Evolutionary conservation across 2,888 invertebrate genomes (phyloP).

Genomic region (Sussaba pulchella): DNA sequence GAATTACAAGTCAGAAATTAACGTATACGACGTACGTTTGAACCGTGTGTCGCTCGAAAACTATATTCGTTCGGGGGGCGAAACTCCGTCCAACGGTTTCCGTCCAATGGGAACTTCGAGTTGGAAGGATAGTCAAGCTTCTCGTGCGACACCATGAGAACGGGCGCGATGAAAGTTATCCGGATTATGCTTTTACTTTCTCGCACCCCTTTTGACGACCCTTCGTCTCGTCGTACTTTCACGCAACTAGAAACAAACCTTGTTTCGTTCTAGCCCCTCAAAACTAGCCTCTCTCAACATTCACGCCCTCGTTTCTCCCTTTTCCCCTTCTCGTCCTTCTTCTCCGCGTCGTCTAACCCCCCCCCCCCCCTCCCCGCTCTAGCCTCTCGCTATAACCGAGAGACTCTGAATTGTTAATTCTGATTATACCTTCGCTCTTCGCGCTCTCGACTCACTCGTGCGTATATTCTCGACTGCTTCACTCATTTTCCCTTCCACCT

Average conservation of each 20-base stretch:
- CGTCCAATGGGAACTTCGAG: no score
- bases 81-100: slow-evolving; percentile 70
- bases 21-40: slow-evolving; percentile 41
- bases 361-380: slow-evolving; percentile 2
- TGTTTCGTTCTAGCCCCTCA: not conserved
- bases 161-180: slow-evolving; percentile 7
- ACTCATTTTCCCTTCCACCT: slow-evolving; percentile 47
- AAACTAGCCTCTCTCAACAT: slow-evolving; percentile 18
- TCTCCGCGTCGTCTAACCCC: slow-evolving; percentile 5
- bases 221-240: slow-evolving; percentile 35
- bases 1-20: slow-evolving; percentile 65
- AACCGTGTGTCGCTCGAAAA: slow-evolving; percentile 34
- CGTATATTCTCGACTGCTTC: slow-evolving; percentile 50
- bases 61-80: slow-evolving; percentile 45
- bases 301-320: not conserved
- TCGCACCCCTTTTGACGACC: slow-evolving; percentile 14
- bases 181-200: slow-evolving; percentile 38
- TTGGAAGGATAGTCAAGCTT: no score
- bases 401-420: slow-evolving; percentile 78
- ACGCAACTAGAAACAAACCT: slow-evolving; percentile 38
- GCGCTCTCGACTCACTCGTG: slow-evolving; percentile 54
- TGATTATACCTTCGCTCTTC: slow-evolving; percentile 72
- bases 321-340: slow-evolving; percentile 22
- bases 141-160: no score
- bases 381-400: slow-evolving; percentile 52